These are phyloP conservation scores for Piaya cayana DNA, from an alignment of 2,113 vertebrate genomes.

Conservation along the genomic window DNA sequence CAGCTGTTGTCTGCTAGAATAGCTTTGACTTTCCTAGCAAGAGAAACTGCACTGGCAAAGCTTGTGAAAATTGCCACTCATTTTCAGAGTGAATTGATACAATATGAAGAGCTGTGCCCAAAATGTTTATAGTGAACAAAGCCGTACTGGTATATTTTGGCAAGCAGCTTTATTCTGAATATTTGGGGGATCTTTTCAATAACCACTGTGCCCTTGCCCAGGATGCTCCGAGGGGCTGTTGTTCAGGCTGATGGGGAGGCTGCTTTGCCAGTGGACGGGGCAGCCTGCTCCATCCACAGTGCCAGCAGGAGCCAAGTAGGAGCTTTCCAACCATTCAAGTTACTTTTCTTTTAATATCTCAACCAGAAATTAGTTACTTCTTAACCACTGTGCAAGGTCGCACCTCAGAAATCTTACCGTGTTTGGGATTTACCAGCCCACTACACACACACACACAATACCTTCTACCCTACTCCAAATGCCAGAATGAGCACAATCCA, in stretches of 20 bases:
- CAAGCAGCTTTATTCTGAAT: neutral
- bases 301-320: neutral
- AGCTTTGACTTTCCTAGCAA: neutral
- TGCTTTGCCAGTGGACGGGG: neutral
- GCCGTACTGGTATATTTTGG: neutral
- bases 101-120: neutral
- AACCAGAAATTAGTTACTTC: neutral
- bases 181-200: neutral
- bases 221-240: neutral
- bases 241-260: neutral
- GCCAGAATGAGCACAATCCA: neutral
- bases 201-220: rapidly evolving
- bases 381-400: neutral
- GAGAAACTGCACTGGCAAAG: neutral
- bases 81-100: neutral
- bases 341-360: neutral
- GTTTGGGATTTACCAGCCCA: neutral
- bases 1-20: neutral
- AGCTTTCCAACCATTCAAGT: neutral
- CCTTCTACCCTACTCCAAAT: neutral
- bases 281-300: neutral
- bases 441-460: neutral
- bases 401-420: neutral
- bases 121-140: neutral
- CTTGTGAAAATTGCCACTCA: neutral